Base-by-base conservation (phyloP, 2,888 invertebrate genomes). In the Cryptocephalus primarius region DNA sequence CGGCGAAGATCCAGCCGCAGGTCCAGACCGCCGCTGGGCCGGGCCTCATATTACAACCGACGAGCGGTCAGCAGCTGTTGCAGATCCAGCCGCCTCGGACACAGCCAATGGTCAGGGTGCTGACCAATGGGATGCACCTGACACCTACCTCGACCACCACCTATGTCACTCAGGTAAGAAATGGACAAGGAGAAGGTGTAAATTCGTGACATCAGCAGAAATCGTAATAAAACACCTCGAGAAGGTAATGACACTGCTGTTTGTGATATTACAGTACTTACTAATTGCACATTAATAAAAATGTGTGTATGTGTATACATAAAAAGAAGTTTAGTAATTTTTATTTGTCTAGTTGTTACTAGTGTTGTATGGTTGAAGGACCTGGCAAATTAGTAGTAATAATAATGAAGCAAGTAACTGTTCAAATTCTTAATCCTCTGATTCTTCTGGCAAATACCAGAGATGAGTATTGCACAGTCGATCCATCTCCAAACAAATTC, bases 71-170 rank as follows among this genome's bases (percentile, higher is more conserved):
- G 55, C 65, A 64, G 49, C 57, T 69, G 14, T 59, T 68, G 38
- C 67, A 69, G 46, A 58, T 62, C 22, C 60, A 56, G 13, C 59
- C 65, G 36, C 64, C 65, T 2, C 55, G 66, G 45, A 63, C 64
- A 39, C 66, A 61, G 52, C 67, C 64, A 8, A 66, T 64, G 66
- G 72, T 81, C 39, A 72, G 81, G 48, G 79, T 82, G 46, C 72
- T 81, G 40, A 78, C 80, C 11, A 81, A 81, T 65, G 62, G 66
- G 9, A 61, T 65, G 48, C 57, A 75, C 10, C 68, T 75, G 13
- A 60, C 63, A 1, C 61, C 64, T 1, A 43, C 43, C 10, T 58
- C 64, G 1, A 72, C 74, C 33, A 74, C 75, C 10, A 62, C 64
- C 9, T 62, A 63, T 44, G 63, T 61, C n/a, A 58, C 62, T 33